Evolutionary conservation across 2,888 invertebrate genomes (phyloP), one percentile per base, ranked within the genome.

Genomic region (Lochmaea crataegi): DNA sequence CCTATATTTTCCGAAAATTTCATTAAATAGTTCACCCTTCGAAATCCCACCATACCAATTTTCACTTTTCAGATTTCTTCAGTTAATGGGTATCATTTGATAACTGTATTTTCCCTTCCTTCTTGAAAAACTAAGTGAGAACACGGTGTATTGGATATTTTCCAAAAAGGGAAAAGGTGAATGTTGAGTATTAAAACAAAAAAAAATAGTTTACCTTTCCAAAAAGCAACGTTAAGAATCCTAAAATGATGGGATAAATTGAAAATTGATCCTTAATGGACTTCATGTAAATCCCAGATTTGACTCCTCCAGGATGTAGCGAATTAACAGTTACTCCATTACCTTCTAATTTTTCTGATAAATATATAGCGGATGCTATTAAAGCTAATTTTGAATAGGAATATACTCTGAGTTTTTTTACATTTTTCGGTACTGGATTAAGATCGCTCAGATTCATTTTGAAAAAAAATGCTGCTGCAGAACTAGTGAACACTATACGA

Each of bases 401-500:
- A 68, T 83, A 83, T 16, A 68, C 68, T 14, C 63, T 70, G n/a
- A 71, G 73, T 14, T 48, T 41, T 32, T 73, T 76, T 1, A 57
- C 14, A 71, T 76, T 74, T 45, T 74, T 64, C 58, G 57, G 42
- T 16, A 18, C 12, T 22, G 73, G 72, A 69, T 81, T 79, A 22
- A 83, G 57, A 57, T 80, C 75, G 9, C 78, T 68, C 16, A 80
- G n/a, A 65, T 78, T 66, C 9, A 83, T 57, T 61, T 76, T 76
- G 0, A 75, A 78, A 11, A 65, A 67, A 32, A 75, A 76, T 0
- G 80, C 81, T 56, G 76, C 64, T 4, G 71, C 26, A 7, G 83
- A 84, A 12, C 83, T 76, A 1, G 83, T 81, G 65, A 81, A 84
- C 32, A 84, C 76, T 61, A 83, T 81, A 64, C 82, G 75, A 32